These are phyloP conservation scores for Lethenteron camtschaticum DNA, from an alignment of 2,113 vertebrate species.

Conservation along the genomic window DNA sequence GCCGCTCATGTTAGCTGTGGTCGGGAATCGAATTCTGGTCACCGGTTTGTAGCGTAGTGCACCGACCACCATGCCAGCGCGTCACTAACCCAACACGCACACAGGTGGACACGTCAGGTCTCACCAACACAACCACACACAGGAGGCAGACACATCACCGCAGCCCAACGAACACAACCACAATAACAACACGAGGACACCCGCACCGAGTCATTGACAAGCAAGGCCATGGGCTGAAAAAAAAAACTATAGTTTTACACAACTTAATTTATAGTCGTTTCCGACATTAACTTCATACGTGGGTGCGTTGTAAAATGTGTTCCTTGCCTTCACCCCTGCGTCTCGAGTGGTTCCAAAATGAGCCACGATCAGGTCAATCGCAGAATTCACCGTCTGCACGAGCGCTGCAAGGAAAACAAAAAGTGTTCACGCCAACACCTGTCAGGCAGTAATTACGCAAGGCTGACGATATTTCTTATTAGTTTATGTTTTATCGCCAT, in stretches of 20 bases:
- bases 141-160: background rate
- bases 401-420: constrained; percentile 25
- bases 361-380: constrained; percentile 81
- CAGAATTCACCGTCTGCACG: constrained; percentile 75
- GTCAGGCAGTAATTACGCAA: too few relatives aligned
- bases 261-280: background rate
- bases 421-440: too few relatives aligned
- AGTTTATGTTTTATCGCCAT: too few relatives aligned
- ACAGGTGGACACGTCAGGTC: background rate
- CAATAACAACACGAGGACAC: background rate
- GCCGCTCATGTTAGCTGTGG: too few relatives aligned
- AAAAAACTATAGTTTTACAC: background rate
- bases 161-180: background rate
- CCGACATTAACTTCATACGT: background rate
- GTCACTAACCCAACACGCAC: too few relatives aligned
- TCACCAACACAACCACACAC: background rate
- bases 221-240: background rate
- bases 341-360: constrained; percentile 85
- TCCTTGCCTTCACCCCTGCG: constrained; percentile 60
- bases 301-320: rapidly evolving
- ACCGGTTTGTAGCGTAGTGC: too few relatives aligned
- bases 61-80: too few relatives aligned
- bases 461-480: too few relatives aligned
- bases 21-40: too few relatives aligned
- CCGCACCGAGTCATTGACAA: background rate